phyloP scores from a whole-genome alignment of 92 coral and sea anemone genomes.

The Virgularia gustaviana region DNA sequence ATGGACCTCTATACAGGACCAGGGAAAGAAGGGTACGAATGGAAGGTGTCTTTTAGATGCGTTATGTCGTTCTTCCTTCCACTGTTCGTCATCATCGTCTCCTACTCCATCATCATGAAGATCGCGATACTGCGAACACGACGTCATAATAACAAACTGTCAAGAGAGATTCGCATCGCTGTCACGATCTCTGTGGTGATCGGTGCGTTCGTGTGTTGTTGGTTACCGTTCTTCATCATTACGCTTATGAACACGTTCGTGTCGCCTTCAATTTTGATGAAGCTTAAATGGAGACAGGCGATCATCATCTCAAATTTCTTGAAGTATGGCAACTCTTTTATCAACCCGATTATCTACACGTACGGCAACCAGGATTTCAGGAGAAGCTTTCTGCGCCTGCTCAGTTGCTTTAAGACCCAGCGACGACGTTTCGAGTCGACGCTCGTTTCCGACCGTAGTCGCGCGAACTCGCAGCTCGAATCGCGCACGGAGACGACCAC shows the following conservation, averaged over 20 bases:
- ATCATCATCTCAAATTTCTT: slow-evolving; percentile 76
- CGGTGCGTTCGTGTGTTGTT: slow-evolving; percentile 73
- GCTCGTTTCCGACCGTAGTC: not conserved
- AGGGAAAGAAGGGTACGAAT: slow-evolving; percentile 35
- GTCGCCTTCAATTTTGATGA: slow-evolving; percentile 42
- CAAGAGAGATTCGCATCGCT: slow-evolving; percentile 86
- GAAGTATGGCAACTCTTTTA: slow-evolving; percentile 90
- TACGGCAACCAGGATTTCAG: slow-evolving; percentile 74
- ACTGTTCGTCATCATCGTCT: slow-evolving; percentile 62
- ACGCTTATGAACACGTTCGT: slow-evolving; percentile 54
- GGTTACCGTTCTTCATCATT: slow-evolving; percentile 75
- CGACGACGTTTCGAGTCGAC: not conserved
- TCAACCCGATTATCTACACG: slow-evolving; percentile 84
- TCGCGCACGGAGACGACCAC: not conserved
- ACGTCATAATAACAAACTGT: slow-evolving; percentile 60
- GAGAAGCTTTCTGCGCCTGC: slow-evolving; percentile 59
- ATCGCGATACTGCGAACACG: slow-evolving; percentile 76
- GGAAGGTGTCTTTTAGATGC: slow-evolving; percentile 72
- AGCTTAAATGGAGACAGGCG: slow-evolving; percentile 42
- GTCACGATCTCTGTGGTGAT: slow-evolving; percentile 88
- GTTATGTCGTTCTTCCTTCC: slow-evolving; percentile 75
- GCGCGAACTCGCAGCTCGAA: not conserved
- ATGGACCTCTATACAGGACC: slow-evolving; percentile 54
- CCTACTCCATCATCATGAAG: slow-evolving; percentile 69
- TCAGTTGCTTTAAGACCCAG: slow-evolving; percentile 28